Conservation (phyloP, 2,888 invertebrate species). For the Nycteola revayana region DNA sequence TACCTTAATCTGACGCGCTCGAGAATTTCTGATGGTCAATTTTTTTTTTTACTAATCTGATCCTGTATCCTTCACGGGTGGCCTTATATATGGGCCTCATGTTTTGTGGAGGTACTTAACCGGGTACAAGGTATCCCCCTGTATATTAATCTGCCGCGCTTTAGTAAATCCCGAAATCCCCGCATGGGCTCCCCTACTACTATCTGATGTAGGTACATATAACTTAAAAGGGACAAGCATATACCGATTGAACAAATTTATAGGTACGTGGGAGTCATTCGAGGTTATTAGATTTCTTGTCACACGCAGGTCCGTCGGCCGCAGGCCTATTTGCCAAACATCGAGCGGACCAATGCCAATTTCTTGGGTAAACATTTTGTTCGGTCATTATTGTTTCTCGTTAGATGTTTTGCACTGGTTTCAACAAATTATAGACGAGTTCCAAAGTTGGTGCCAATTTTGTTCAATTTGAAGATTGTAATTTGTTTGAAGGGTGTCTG, state of each 20-base stretch:
- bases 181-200: no score
- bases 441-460: conserved; percentile 32
- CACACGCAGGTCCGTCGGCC: conserved; percentile 62
- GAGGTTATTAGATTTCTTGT: conserved; percentile 74
- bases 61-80: no score
- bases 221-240: conserved; percentile 48
- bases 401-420: conserved; percentile 44
- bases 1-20: no score
- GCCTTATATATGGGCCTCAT: no score
- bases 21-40: no score
- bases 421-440: conserved; percentile 32
- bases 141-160: no score
- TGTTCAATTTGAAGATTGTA: conserved; percentile 31
- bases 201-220: conserved; percentile 29
- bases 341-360: conserved; percentile 63
- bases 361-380: conserved; percentile 69
- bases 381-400: conserved; percentile 61
- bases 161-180: no score
- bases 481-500: conserved; percentile 33
- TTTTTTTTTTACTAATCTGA: no score
- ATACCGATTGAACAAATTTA: conserved; percentile 58
- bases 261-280: conserved; percentile 61
- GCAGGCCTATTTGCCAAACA: conserved; percentile 70
- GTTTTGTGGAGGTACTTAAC: no score
- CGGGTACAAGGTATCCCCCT: no score